Evolutionary conservation across 1,140 invertebrate species (phyloP), one percentile per base, ranked within the genome.

Genomic region (Brachionus rotundiformis): DNA sequence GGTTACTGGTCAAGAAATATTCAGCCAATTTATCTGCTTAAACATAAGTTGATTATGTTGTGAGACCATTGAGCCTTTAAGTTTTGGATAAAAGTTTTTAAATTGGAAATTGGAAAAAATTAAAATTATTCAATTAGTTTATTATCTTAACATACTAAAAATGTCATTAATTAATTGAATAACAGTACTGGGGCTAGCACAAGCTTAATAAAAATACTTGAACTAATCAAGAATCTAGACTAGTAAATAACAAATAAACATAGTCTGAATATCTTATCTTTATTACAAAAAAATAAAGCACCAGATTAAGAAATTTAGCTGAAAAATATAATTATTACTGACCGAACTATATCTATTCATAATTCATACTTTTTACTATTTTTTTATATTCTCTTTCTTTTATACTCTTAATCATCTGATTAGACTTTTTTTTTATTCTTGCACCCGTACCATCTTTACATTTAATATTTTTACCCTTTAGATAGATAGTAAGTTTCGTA

Each of bases 251-350:
- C 47, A 54, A 54, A 54, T 54, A 54, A 54, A 54, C 47, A 54
- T 19, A 54, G 47, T 54, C 47, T 54, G 47, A 54, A 54, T 54
- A 54, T 54, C 47, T 54, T 54, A 54, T 54, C 47, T 54, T 54
- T 54, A 41, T 19, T 54, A 16, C 47, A 5, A 54, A 19, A 19
- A 54, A 54, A 54, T 54, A 54, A 54, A 54, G 47, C 47, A 54
- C 47, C 47, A 54, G 47, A 54, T 54, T 25, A 54, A 54, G 47
- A 54, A 54, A 54, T 7, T 19, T 19, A 19, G 47, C 47, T 19
- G 4, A 23, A 36, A 39, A 54, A 54, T 19, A 54, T 23, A 54
- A 54, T 54, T 54, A 54, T 54, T 54, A 54, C 47, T 54, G 47
- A 54, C 47, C 47, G 47, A 54, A 23, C 47, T 54, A 54, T 19